Percentiles rank a stretch among this genome's conserved stretches.
These are phyloP conservation scores for Plumapathes pennacea DNA, from an alignment of 92 coral and sea anemone species.

Conservation along the genomic window DNA sequence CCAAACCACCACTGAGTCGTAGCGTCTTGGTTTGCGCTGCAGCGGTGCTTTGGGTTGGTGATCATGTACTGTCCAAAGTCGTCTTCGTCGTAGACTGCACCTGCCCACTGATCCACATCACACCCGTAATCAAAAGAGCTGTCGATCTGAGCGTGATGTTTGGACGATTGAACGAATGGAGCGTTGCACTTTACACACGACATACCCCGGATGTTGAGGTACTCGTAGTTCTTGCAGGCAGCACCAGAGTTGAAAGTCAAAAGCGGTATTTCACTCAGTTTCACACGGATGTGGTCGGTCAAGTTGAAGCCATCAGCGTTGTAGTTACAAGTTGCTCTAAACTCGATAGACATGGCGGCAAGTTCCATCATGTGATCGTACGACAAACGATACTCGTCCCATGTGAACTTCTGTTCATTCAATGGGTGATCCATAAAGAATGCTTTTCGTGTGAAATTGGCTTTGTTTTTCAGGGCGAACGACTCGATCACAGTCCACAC, in stretches of 20 bases:
- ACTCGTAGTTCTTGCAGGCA: constrained; percentile 4
- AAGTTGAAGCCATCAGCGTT: constrained; percentile 12
- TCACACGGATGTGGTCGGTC: constrained; percentile 13
- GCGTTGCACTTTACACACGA: constrained; percentile 13
- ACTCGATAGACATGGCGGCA: constrained; percentile 5
- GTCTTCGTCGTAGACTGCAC: constrained; percentile 1
- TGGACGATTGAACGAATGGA: neutral
- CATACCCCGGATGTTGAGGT: constrained; percentile 21
- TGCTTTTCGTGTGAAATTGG: neutral
- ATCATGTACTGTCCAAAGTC: constrained; percentile 4
- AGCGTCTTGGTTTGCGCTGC: constrained; percentile 7
- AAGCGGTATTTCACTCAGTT: neutral
- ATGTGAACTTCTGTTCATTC: constrained; percentile 16
- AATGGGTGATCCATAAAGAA: constrained; percentile 14
- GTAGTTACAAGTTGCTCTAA: constrained; percentile 31
- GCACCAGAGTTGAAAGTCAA: neutral
- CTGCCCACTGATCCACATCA: constrained; percentile 1
- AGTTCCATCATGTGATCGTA: constrained; percentile 13
- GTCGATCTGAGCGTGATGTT: constrained; percentile 8
- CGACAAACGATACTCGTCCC: constrained; percentile 43
- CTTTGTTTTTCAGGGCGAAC: constrained; percentile 1
- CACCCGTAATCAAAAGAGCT: constrained; percentile 1
- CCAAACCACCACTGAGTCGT: constrained; percentile 39
- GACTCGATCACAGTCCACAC: constrained; percentile 38
- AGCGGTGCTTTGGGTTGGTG: constrained; percentile 8